phyloP scores from a whole-genome alignment of 1,140 invertebrate genomes.

The Dendroctonus ponderosae region DNA sequence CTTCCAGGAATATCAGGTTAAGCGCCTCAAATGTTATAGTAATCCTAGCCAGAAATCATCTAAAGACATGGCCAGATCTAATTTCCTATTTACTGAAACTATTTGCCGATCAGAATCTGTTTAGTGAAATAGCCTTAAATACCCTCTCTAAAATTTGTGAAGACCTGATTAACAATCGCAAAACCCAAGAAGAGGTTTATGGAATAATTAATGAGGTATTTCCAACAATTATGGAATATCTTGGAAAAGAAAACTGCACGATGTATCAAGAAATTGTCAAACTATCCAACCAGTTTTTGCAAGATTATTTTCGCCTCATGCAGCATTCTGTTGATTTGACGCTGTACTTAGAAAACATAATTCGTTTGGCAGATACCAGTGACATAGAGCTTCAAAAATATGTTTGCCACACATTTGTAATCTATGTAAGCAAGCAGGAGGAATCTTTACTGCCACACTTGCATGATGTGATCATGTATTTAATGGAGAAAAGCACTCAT shows the following conservation, averaged over 20 bases:
- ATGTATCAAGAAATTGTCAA: slow-evolving; percentile 39
- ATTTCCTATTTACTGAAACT: slow-evolving; percentile 42
- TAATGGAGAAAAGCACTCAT: slow-evolving; percentile 93
- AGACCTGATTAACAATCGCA: slow-evolving; percentile 41
- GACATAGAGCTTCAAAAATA: slow-evolving; percentile 45
- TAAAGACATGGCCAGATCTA: slow-evolving; percentile 44
- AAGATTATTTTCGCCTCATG: slow-evolving; percentile 45
- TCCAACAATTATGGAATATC: slow-evolving; percentile 41
- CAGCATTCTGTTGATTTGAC: slow-evolving; percentile 41
- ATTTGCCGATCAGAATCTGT: slow-evolving; percentile 42
- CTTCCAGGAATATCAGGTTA: slow-evolving; percentile 44
- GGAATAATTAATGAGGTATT: slow-evolving; percentile 42
- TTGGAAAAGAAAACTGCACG: slow-evolving; percentile 39
- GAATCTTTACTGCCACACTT: slow-evolving; percentile 75
- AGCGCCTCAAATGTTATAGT: slow-evolving; percentile 46
- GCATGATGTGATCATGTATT: slow-evolving; percentile 96
- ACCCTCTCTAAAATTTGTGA: slow-evolving; percentile 48
- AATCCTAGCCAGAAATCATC: slow-evolving; percentile 43
- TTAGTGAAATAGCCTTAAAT: slow-evolving; percentile 44
- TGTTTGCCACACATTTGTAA: slow-evolving; percentile 48
- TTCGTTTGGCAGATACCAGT: slow-evolving; percentile 41
- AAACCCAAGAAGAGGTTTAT: slow-evolving; percentile 42
- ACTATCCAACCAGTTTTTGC: slow-evolving; percentile 46
- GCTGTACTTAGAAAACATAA: slow-evolving; percentile 44
- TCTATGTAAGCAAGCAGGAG: slow-evolving; percentile 47